Percentiles rank a stretch among this genome's conserved stretches.
Evolutionary conservation across 1,140 invertebrate genomes (phyloP).

Genomic region (Aricia agestis): DNA sequence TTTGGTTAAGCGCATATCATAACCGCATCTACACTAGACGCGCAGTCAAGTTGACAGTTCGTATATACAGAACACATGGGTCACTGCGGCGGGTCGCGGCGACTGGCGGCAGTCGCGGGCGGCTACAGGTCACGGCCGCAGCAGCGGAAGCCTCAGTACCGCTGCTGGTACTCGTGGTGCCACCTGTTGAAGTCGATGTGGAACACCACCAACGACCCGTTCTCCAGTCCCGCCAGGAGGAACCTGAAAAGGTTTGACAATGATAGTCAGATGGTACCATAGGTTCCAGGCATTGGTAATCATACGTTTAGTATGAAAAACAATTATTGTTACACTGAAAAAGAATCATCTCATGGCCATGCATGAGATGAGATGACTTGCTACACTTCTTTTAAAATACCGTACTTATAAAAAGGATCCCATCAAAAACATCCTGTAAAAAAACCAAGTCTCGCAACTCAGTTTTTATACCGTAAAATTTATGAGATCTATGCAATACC

Average conservation of each 20-base stretch:
- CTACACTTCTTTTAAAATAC: no score
- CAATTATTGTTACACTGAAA: no score
- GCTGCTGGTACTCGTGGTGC: conserved; percentile 98
- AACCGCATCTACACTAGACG: not conserved
- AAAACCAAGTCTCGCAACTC: no score
- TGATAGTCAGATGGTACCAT: conserved; percentile 1
- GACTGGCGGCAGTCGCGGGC: conserved; percentile 17
- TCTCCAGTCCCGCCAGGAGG: conserved; percentile 95
- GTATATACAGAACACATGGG: not conserved
- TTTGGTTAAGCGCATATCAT: not conserved
- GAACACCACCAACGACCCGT: conserved; percentile 98
- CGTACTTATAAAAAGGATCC: no score
- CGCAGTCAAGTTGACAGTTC: no score
- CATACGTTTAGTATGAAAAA: no score
- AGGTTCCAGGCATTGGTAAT: no score
- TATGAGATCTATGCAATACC: no score
- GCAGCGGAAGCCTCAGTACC: conserved; percentile 79
- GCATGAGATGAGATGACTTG: no score
- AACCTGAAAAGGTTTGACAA: conserved; percentile 82
- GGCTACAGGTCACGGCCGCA: conserved; percentile 31
- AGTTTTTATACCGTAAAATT: no score
- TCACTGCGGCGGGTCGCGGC: not conserved
- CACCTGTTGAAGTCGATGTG: conserved; percentile 99
- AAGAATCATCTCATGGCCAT: no score
- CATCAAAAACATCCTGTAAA: no score